phyloP scores from a whole-genome alignment of 1,140 invertebrate species.

The Eciton burchellii region DNA sequence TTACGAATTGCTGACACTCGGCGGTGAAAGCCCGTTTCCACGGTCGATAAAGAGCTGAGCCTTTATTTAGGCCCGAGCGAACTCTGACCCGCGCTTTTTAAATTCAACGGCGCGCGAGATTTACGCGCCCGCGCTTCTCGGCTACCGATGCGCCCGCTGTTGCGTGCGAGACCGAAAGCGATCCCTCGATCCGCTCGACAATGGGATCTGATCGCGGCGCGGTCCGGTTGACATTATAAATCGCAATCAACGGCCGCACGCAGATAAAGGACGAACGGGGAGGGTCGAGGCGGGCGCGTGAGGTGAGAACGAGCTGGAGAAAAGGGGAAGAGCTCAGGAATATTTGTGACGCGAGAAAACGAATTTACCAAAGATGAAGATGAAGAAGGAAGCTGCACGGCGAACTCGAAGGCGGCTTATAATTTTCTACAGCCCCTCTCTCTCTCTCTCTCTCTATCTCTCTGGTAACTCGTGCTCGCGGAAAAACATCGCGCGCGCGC shows the following conservation, averaged over 20 bases:
- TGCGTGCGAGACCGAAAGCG: constrained; percentile 58
- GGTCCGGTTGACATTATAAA: constrained; percentile 77
- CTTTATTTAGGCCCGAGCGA: not conserved
- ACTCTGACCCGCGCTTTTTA: constrained; percentile 4
- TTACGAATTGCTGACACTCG: not conserved
- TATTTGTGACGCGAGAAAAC: constrained; percentile 8
- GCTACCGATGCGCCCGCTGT: constrained; percentile 47
- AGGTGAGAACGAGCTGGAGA: constrained; percentile 58
- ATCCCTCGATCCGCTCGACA: constrained; percentile 67
- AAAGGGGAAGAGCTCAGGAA: constrained; percentile 25
- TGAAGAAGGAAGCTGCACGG: not conserved
- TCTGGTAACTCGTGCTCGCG: not conserved
- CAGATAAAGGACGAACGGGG: constrained; percentile 43
- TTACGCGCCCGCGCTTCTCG: constrained; percentile 35
- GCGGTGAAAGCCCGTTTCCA: too few relatives aligned
- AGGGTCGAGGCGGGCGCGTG: constrained; percentile 27
- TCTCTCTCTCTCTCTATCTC: not conserved
- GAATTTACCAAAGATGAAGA: constrained; percentile 43
- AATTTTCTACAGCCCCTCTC: not conserved
- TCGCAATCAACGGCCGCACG: constrained; percentile 77
- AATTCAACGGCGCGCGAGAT: constrained; percentile 39
- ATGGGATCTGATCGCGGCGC: constrained; percentile 53
- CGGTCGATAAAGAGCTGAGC: not conserved
- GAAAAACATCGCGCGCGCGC: not conserved
- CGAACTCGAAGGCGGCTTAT: not conserved